Evolutionary conservation across 1,140 invertebrate genomes (phyloP).

Genomic region (Solenopsis invicta): DNA sequence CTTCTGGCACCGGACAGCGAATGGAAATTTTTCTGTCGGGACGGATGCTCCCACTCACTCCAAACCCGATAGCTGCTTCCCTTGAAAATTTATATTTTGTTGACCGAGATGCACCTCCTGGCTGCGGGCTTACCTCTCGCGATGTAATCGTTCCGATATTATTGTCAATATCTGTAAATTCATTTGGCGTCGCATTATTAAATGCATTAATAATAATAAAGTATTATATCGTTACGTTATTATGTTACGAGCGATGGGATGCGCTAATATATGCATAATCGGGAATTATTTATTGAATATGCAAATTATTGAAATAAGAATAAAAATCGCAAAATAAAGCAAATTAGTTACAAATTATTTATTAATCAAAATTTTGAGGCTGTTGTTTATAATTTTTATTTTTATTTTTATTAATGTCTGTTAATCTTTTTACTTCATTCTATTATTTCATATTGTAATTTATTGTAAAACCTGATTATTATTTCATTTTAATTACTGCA

Average conservation of each 20-base stretch:
- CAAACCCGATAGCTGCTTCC: not conserved
- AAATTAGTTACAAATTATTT: not conserved
- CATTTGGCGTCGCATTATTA: slow-evolving; percentile 36
- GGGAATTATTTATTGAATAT: slow-evolving; percentile 5
- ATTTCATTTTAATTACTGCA: not conserved
- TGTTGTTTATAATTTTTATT: not conserved
- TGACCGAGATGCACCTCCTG: not conserved
- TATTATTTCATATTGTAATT: no score
- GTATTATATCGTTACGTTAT: slow-evolving; percentile 41
- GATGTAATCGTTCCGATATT: slow-evolving; percentile 23
- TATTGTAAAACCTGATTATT: not conserved
- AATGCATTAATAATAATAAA: slow-evolving; percentile 50
- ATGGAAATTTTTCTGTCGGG: slow-evolving; percentile 50
- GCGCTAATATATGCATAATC: slow-evolving; percentile 11
- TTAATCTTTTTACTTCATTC: not conserved
- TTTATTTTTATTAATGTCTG: not conserved
- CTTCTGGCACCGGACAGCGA: slow-evolving; percentile 46
- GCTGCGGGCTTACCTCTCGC: not conserved
- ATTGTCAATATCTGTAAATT: slow-evolving; percentile 12
- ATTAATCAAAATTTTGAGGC: not conserved
- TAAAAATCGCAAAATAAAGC: not conserved
- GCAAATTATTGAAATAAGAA: slow-evolving; percentile 6
- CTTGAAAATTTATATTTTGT: slow-evolving; percentile 40
- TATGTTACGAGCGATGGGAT: slow-evolving; percentile 3
- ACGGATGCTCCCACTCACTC: not conserved